Evolutionary conservation across 2,797 vertebrate species (phyloP), one percentile per base, ranked within the genome.

Genomic region (Diplodus puntazzo): DNA sequence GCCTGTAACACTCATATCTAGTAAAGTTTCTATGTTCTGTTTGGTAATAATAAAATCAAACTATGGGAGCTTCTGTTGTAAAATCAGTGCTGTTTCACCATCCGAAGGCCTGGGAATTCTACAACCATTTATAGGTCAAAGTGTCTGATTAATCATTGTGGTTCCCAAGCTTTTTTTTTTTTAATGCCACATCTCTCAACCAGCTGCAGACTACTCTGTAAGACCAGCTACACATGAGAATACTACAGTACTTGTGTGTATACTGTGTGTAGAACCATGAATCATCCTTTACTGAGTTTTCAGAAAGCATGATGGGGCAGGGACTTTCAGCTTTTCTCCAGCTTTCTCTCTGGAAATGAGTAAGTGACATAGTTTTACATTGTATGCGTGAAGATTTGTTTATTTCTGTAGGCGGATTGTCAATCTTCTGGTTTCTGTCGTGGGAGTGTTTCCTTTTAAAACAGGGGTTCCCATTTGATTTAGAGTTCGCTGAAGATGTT

Each of bases 301-400:
- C 82, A 79, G 69, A 86, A 79, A 84, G 27, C 59, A 75, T 83
- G 80, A 90, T 66, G 23, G 8, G 1, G 78, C 68, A 79, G 89
- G 88, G 85, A 87, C 75, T 92, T 89, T 84, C 77, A 74, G 50
- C 23, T 23, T 60, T 42, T 70, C 82, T 75, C 86, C 67, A 72
- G 10, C 49, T 49, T 75, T 82, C 75, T 67, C 39, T 83, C 66
- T 70, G 25, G 75, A 85, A 89, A 88, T 88, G 77, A 90, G 55
- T 86, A 49, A 61, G 66, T 75, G 66, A 84, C 57, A 39, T 5
- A 2, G 64, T 70, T 79, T 16, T 30, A 78, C 75, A 64, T 65
- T 54, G 45, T 73, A 69, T 34, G 39, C 66, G 49, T 63, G 58
- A 82, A 25, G 34, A 23, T 85, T 69, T 88, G 76, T 89, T 88